Evolutionary conservation across 2,888 invertebrate species (phyloP).

Genomic region (Crioceris asparagi): DNA sequence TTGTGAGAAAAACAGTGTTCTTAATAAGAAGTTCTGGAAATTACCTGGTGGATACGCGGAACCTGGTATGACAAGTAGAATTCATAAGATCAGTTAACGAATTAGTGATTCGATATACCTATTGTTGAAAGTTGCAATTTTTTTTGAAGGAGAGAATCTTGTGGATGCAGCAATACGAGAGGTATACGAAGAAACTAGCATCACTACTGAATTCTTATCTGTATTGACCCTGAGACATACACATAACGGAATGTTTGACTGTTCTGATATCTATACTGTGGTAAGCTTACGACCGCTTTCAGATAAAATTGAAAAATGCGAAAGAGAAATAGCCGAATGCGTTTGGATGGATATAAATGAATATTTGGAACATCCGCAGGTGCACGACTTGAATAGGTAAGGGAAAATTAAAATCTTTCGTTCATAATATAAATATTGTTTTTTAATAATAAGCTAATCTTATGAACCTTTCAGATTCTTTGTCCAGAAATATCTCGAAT

Average conservation of each 20-base stretch:
- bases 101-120: background rate
- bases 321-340: conserved; percentile 66
- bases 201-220: conserved; percentile 63
- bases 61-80: conserved; percentile 51
- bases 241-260: conserved; percentile 64
- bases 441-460: too few relatives aligned
- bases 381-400: conserved; percentile 62
- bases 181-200: conserved; percentile 83
- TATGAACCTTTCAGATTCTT: too few relatives aligned
- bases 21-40: conserved; percentile 52
- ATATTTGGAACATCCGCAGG: conserved; percentile 58
- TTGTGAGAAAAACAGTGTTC: conserved; percentile 44
- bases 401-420: too few relatives aligned
- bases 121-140: background rate
- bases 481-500: conserved; percentile 54
- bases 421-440: background rate
- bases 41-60: conserved; percentile 88
- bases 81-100: background rate
- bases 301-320: conserved; percentile 54
- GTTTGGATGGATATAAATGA: conserved; percentile 75
- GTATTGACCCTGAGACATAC: conserved; percentile 69
- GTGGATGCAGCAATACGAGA: conserved; percentile 74
- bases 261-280: conserved; percentile 80
- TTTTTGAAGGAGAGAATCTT: conserved; percentile 62
- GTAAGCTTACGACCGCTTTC: conserved; percentile 58